A percentile compares a stretch with the other conserved stretches of the same genome.
phyloP scores from a whole-genome alignment of 2,113 vertebrate genomes.

The Papio anubis region DNA sequence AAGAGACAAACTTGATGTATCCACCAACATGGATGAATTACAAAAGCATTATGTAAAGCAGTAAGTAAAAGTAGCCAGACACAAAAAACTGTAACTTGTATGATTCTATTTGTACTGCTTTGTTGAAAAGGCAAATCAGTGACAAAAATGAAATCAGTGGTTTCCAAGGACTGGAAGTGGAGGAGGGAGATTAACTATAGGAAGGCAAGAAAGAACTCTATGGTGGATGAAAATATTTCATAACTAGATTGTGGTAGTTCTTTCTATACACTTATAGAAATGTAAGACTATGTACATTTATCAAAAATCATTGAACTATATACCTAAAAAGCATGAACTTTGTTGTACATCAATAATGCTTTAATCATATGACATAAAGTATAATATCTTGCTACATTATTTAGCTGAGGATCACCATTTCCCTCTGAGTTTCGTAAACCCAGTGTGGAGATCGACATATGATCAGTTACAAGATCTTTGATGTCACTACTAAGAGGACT shows the following conservation, averaged over 20 bases:
- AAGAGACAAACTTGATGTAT: neutral
- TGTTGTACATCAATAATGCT: neutral
- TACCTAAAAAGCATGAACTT: neutral
- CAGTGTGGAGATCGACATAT: neutral
- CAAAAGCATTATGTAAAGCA: neutral
- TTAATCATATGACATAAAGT: neutral
- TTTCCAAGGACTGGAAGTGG: neutral
- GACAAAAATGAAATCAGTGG: neutral
- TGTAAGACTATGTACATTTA: neutral
- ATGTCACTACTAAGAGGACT: neutral
- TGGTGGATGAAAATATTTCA: neutral
- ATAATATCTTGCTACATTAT: neutral
- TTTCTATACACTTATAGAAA: neutral
- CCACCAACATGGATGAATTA: neutral
- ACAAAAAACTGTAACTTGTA: neutral
- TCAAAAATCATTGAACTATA: neutral
- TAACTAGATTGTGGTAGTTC: neutral
- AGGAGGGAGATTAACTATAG: neutral
- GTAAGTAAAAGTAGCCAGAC: neutral
- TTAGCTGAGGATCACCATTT: neutral
- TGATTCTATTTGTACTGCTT: neutral
- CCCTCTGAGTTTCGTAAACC: neutral
- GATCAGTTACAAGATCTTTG: neutral
- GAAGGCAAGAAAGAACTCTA: neutral
- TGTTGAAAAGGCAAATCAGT: neutral